phyloP scores from a whole-genome alignment of 2,888 invertebrate genomes.

The Schizotus pectinicornis region DNA sequence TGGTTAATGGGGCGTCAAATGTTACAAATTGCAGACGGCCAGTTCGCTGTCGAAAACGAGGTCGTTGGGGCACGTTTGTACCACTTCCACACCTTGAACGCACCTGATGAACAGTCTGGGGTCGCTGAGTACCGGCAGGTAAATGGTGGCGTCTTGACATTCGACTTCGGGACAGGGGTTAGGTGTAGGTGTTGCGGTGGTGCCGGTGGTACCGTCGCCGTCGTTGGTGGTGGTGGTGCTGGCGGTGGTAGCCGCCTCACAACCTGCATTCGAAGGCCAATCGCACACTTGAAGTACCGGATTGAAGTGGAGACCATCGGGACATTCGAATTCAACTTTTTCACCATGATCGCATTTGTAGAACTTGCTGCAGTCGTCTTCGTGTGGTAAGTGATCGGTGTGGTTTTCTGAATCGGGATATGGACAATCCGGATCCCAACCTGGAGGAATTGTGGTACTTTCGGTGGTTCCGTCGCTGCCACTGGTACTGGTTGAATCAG shows the following conservation, averaged over 20 bases:
- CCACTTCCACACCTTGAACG: slow-evolving; percentile 24
- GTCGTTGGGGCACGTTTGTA: slow-evolving; percentile 21
- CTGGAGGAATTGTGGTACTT: slow-evolving; percentile 6
- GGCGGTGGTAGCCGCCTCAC: slow-evolving; percentile 3
- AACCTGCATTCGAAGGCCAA: slow-evolving; percentile 38
- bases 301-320: slow-evolving; percentile 34
- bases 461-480: neutral
- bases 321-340: slow-evolving; percentile 30
- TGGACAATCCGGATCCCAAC: slow-evolving; percentile 18
- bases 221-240: neutral
- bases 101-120: slow-evolving; percentile 23
- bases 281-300: slow-evolving; percentile 37
- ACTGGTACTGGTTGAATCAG: neutral
- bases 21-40: slow-evolving; percentile 27
- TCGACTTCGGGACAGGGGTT: slow-evolving; percentile 1
- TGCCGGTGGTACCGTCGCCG: neutral
- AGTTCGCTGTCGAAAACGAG: slow-evolving; percentile 27
- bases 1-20: slow-evolving; percentile 6
- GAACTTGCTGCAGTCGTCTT: slow-evolving; percentile 38
- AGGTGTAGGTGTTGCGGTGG: neutral
- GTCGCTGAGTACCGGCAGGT: slow-evolving; percentile 22
- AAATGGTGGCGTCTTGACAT: slow-evolving; percentile 29
- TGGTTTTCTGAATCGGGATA: slow-evolving; percentile 7
- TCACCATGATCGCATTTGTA: slow-evolving; percentile 38
- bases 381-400: slow-evolving; percentile 33